Evolutionary conservation across 2,888 invertebrate genomes (phyloP), one percentile per base, ranked within the genome.

Genomic region (Sarcophaga variegata): DNA sequence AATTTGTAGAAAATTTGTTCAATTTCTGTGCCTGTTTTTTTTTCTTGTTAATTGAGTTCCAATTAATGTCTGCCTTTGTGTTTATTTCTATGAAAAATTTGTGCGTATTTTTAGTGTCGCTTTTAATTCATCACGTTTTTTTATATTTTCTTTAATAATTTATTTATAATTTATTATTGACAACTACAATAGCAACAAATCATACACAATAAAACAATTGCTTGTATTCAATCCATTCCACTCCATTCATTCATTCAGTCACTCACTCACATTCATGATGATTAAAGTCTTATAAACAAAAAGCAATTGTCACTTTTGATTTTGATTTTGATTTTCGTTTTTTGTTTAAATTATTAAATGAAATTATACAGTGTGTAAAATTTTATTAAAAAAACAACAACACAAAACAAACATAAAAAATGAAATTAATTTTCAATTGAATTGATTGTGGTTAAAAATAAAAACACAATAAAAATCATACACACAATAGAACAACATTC

Each of bases 231-330:
- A 27, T 27, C 27, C 37, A 37, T 37, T 37, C 10, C 37, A 37
- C 8, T 37, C 14, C 14, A 14, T 54, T 54, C 12, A 54, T 54
- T 54, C 17, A 54, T 0, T 54, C 17, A 54, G 3, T 54, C 37
- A 37, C 3, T 37, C 37, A 8, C 37, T 37, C 84, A 81, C 84
- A 81, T 70, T 37, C 60, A 54, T 54, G 20, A 79, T 74, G 83
- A 83, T 83, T 70, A 83, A 83, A 83, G 63, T 79, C 74, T 83
- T 72, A 78, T 60, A 81, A 83, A 86, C 37, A 37, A 87, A 75
- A 60, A 81, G 47, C 79, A 85, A 82, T 87, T 84, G 84, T 84
- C 84, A 81, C 81, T 81, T 87, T 87, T 81, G 54, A 74, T 87
- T 84, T 87, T 81, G 54, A 74, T 87, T 84, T 81, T 78, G 12